Evolutionary conservation across 1,140 invertebrate species (phyloP).

Genomic region (Lucilia sericata): DNA sequence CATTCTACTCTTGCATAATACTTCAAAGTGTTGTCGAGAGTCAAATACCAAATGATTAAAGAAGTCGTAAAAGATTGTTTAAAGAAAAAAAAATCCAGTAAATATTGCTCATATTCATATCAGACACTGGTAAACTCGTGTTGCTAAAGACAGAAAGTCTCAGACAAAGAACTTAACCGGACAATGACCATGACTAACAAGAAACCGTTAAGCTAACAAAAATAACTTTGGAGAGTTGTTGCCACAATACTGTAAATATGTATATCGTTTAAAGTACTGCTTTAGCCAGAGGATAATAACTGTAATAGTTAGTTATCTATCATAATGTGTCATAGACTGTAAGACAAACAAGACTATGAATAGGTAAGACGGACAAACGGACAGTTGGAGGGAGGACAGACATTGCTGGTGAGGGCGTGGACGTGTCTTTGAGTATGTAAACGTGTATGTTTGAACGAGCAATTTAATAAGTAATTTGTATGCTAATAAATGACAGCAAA

Average conservation of each 20-base stretch:
- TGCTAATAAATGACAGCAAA: constrained; percentile 38
- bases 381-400: background rate
- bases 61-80: background rate
- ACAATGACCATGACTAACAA: constrained; percentile 41
- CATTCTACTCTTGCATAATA: constrained; percentile 23
- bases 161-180: constrained; percentile 32
- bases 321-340: constrained; percentile 35
- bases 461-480: constrained; percentile 31
- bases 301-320: constrained; percentile 27
- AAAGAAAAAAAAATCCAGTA: background rate
- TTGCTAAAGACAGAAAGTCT: background rate
- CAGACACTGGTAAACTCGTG: background rate
- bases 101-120: background rate
- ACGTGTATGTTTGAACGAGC: background rate
- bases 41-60: constrained; percentile 9
- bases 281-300: constrained; percentile 38
- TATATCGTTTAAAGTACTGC: background rate
- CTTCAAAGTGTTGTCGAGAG: background rate
- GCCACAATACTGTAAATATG: background rate
- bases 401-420: constrained; percentile 17
- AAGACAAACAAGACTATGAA: background rate
- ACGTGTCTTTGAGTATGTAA: background rate
- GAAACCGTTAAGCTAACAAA: background rate
- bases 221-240: background rate
- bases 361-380: background rate